Base-by-base conservation (phyloP, 2,888 invertebrate genomes). In the Papilio protenor region DNA sequence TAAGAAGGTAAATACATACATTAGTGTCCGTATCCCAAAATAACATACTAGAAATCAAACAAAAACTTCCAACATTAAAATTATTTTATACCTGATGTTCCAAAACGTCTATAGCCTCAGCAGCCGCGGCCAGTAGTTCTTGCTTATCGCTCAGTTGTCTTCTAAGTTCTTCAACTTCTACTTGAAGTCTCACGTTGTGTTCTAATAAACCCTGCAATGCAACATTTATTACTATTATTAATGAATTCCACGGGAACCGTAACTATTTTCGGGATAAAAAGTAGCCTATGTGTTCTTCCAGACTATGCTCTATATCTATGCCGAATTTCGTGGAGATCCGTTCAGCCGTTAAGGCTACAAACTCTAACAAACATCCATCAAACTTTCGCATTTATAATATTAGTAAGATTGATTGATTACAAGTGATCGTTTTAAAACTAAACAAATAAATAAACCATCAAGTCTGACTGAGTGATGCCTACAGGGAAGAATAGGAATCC, bases 101-200 rank as follows among this genome's bases (percentile, higher is more conserved):
- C 85, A 97, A 95, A 57, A 97, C 95, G 83, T 97, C 97, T 86
- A 98, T 96, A 0, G 98, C 98, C 89, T 96, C 97, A 8, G 97
- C 97, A 0, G 98, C 98, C 83, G 98, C 97, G 83, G 97, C 97
- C 27, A 98, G 95, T 80, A 98, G 94, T 85, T 97, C 97, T 87
- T 98, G 97, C 90, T 98, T 98, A 87, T 98, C 97, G 72, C 95
- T 94, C 2, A 98, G 89, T 84, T 98, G 98, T 84, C 97, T 96
- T 81, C 96, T 96, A 79, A 98, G 87, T 86, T 97, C 96, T 88
- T 97, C 97, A 72, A 96, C 95, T 91, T 98, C 97, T 18, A 97
- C 97, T 96, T 97, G 91, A 71, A 93, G 89, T 79, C 94, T 87
- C 12, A 94, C 94, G 81, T 94, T 94, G 79, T 94, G 93, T 85